Conservation (phyloP, 2,797 vertebrate species). For the Tinamus major region DNA sequence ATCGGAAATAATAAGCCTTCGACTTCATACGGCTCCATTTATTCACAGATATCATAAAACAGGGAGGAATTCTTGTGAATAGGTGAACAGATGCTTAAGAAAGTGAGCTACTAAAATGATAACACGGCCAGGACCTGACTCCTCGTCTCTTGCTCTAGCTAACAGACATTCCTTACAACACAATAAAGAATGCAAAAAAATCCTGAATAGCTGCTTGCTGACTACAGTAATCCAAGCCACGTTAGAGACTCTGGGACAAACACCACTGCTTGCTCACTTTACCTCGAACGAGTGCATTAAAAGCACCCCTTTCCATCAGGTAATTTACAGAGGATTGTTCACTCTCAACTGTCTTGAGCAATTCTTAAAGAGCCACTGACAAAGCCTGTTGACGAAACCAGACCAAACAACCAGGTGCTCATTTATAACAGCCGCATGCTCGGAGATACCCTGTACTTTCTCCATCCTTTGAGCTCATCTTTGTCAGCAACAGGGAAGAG, state of each 20-base stretch:
- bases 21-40: not conserved
- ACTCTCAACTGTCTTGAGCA: constrained; percentile 34
- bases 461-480: not conserved
- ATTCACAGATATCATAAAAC: not conserved
- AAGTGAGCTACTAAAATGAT: not conserved
- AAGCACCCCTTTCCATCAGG: not conserved
- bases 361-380: constrained; percentile 1
- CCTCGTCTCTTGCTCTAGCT: not conserved
- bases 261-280: constrained; percentile 24
- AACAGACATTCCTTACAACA: not conserved
- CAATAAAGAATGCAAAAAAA: constrained; percentile 39
- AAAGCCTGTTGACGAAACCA: not conserved
- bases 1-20: not conserved
- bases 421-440: not conserved
- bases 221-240: constrained; percentile 30
- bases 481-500: not conserved
- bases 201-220: constrained; percentile 42
- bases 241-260: not conserved
- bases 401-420: not conserved
- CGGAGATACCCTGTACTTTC: not conserved
- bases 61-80: not conserved
- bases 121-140: not conserved
- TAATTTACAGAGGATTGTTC: constrained; percentile 53
- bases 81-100: not conserved
- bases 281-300: constrained; percentile 2